Percentiles rank a stretch among this genome's conserved stretches.
phyloP scores from a whole-genome alignment of 64 coral and sea anemone genomes.

The Stichodactyla helianthus region DNA sequence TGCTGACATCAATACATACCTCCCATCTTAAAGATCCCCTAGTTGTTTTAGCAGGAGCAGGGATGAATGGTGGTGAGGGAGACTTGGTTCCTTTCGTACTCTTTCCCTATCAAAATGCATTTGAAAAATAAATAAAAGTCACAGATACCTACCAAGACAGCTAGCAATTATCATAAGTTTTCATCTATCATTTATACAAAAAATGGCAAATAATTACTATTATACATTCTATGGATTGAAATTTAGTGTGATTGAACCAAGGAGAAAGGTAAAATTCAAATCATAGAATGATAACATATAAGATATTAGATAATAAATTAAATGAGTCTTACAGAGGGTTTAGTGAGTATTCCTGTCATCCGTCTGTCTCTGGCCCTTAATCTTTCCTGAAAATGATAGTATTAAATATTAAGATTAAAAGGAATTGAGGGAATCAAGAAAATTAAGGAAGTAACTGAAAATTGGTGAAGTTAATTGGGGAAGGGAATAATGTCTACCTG shows the following conservation, averaged over 20 bases:
- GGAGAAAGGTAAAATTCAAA: no score
- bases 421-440: no score
- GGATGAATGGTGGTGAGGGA: slow-evolving; percentile 57
- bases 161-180: no score
- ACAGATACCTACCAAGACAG: not conserved
- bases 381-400: not conserved
- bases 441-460: no score
- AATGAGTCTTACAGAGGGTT: not conserved
- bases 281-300: not conserved
- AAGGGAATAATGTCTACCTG: no score
- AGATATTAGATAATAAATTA: not conserved
- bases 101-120: not conserved
- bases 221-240: no score
- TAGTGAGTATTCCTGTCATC: slow-evolving; percentile 27
- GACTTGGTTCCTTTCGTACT: slow-evolving; percentile 45
- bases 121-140: not conserved
- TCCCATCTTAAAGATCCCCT: slow-evolving; percentile 48
- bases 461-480: no score
- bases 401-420: not conserved
- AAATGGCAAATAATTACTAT: no score
- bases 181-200: no score
- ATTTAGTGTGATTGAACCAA: no score
- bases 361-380: slow-evolving; percentile 11
- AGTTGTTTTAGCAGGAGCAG: slow-evolving; percentile 64
- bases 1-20: not conserved